phyloP scores from a whole-genome alignment of 2,113 vertebrate genomes.

The Proterorhinus semilunaris region DNA sequence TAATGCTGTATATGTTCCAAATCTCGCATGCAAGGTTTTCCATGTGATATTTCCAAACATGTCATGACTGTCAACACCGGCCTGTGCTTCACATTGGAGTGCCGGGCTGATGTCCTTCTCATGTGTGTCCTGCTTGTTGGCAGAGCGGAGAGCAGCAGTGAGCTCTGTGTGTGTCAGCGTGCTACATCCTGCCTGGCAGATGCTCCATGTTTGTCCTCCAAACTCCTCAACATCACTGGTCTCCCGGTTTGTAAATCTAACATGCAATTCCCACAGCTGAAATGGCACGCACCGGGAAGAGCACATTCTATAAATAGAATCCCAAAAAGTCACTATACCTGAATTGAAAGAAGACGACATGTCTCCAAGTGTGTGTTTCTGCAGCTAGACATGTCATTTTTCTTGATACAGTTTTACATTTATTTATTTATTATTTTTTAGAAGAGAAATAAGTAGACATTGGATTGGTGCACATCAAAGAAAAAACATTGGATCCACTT shows the following conservation, averaged over 20 bases:
- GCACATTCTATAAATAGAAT: no score
- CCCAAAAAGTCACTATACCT: no score
- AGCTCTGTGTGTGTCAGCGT: conserved; percentile 18
- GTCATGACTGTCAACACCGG: not conserved
- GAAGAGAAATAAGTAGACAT: no score
- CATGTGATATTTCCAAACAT: not conserved
- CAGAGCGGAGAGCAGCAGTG: conserved; percentile 12
- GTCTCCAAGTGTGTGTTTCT: no score
- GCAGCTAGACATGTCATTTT: no score
- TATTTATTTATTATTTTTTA: no score
- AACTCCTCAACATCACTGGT: conserved; percentile 8
- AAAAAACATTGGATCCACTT: no score
- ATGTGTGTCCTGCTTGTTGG: conserved; percentile 43
- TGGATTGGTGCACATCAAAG: no score
- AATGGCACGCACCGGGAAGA: not conserved
- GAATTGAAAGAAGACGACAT: no score
- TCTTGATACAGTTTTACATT: no score
- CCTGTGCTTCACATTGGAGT: conserved; percentile 32
- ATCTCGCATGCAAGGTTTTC: not conserved
- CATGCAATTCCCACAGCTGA: conserved; percentile 21
- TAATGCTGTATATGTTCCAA: not conserved
- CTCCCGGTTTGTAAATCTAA: conserved; percentile 16
- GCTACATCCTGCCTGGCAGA: conserved; percentile 36
- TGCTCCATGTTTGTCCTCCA: conserved; percentile 17
- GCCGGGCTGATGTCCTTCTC: conserved; percentile 33